phyloP scores from a whole-genome alignment of 2,113 vertebrate species.

The Mus pahari region DNA sequence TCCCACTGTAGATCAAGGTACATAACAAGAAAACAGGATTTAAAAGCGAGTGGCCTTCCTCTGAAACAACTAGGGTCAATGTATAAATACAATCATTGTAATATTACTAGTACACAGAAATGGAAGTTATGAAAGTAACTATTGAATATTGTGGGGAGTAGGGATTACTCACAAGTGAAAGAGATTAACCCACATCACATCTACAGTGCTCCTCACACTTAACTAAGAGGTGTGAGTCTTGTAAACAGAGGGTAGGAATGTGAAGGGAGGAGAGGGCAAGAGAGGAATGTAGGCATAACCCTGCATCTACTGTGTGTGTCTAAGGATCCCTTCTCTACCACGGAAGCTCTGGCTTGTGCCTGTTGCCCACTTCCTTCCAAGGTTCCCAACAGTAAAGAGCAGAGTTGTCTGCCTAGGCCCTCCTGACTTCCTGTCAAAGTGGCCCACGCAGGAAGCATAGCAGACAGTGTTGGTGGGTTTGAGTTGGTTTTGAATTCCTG shows the following conservation, averaged over 20 bases:
- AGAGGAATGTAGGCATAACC: neutral
- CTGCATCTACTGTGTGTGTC: neutral
- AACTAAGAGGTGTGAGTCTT: neutral
- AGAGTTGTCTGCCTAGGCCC: neutral
- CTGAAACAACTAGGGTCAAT: neutral
- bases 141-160: neutral
- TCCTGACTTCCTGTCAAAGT: neutral
- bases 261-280: neutral
- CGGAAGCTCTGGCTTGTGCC: neutral
- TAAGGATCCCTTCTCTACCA: neutral
- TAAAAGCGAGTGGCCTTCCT: neutral
- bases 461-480: neutral
- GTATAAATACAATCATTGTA: neutral
- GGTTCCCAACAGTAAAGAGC: neutral
- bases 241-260: neutral
- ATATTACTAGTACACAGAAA: neutral
- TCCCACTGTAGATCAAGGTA: neutral
- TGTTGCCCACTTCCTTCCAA: neutral
- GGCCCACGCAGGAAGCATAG: too few species aligned
- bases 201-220: too few species aligned
- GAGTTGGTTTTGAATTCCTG: conserved; percentile 23
- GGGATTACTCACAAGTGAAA: neutral
- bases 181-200: neutral
- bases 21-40: neutral
- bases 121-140: neutral